These are phyloP conservation scores for Cenopis cana DNA, from an alignment of 2,888 invertebrate species.

Conservation along the genomic window DNA sequence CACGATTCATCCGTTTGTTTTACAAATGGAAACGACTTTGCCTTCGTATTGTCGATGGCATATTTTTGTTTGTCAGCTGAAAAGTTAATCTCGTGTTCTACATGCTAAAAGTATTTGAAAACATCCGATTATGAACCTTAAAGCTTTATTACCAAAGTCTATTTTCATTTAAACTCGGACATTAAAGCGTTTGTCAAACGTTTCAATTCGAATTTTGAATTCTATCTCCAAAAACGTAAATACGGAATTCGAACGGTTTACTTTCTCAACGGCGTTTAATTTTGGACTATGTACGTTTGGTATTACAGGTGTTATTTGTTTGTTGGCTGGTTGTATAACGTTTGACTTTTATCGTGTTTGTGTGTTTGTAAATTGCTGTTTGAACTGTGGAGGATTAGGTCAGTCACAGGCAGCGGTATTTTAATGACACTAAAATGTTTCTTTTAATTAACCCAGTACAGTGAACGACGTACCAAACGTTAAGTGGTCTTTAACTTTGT, in stretches of 20 bases:
- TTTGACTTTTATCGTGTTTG: slow-evolving; percentile 24
- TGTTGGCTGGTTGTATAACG: slow-evolving; percentile 6
- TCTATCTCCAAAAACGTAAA: slow-evolving; percentile 18
- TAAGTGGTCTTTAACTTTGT: not conserved
- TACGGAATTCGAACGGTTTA: not conserved
- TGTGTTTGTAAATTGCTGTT: slow-evolving; percentile 32
- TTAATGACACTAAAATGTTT: not conserved
- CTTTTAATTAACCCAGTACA: not conserved
- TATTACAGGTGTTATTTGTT: slow-evolving; percentile 23
- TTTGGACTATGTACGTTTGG: slow-evolving; percentile 11
- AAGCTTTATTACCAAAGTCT: not conserved
- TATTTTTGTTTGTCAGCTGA: slow-evolving; percentile 42
- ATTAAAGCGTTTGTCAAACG: not conserved
- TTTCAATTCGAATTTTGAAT: slow-evolving; percentile 15
- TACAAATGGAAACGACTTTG: slow-evolving; percentile 36
- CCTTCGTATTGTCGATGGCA: slow-evolving; percentile 37
- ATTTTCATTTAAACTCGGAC: not conserved
- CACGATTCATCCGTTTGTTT: slow-evolving; percentile 37
- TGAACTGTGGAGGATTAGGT: slow-evolving; percentile 20
- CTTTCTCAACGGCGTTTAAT: not conserved
- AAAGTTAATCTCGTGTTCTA: slow-evolving; percentile 29
- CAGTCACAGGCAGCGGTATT: slow-evolving; percentile 4
- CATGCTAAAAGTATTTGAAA: not conserved
- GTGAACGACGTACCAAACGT: not conserved
- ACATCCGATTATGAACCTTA: slow-evolving; percentile 14